These are phyloP conservation scores for Teleogryllus oceanicus DNA, from an alignment of 2,888 invertebrate genomes.

Conservation along the genomic window DNA sequence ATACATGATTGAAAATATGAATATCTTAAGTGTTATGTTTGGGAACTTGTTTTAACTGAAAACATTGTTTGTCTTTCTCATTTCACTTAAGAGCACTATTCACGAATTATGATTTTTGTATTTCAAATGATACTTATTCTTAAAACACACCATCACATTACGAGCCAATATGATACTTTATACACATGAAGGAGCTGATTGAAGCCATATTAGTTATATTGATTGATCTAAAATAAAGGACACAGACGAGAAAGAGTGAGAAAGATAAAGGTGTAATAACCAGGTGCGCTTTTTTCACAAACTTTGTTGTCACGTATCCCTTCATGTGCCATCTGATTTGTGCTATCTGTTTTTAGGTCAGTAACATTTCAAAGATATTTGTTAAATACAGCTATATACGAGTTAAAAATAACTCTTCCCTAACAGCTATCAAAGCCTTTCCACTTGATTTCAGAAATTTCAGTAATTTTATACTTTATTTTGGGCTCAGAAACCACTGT, in stretches of 20 bases:
- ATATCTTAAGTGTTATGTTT: neutral
- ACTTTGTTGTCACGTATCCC: too few species aligned
- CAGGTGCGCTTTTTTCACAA: neutral
- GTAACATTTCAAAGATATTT: too few species aligned
- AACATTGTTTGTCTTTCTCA: neutral
- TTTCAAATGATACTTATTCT: constrained; percentile 1
- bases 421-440: too few species aligned
- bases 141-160: constrained; percentile 10
- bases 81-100: neutral
- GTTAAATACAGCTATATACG: too few species aligned
- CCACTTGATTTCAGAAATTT: too few species aligned
- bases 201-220: constrained; percentile 11
- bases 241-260: neutral
- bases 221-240: neutral
- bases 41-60: neutral
- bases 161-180: constrained; percentile 7
- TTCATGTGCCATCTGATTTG: too few species aligned
- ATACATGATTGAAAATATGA: neutral
- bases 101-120: neutral
- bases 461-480: too few species aligned
- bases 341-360: too few species aligned
- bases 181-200: constrained; percentile 6
- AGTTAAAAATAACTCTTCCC: too few species aligned
- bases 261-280: neutral
- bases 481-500: too few species aligned